These are phyloP conservation scores for Trissoscelio sp. DNA, from an alignment of 2,888 invertebrate species.

Conservation along the genomic window DNA sequence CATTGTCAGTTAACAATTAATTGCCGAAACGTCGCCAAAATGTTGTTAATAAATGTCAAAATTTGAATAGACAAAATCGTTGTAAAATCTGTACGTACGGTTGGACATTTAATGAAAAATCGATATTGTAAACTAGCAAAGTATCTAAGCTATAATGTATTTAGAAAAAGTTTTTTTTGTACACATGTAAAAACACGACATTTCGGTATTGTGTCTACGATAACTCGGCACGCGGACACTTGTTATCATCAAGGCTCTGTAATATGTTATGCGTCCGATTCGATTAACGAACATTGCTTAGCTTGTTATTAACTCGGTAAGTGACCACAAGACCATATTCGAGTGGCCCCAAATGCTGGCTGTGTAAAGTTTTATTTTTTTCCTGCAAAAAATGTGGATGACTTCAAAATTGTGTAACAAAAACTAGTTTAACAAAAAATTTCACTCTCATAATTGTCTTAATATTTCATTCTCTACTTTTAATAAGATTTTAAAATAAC, in stretches of 20 bases:
- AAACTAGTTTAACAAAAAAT: no score
- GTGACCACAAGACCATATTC: constrained; percentile 72
- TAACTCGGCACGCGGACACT: constrained; percentile 67
- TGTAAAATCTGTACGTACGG: constrained; percentile 35
- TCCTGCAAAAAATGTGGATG: constrained; percentile 21
- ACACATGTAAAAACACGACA: constrained; percentile 71
- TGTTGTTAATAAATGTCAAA: no score
- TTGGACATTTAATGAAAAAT: constrained; percentile 41
- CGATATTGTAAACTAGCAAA: constrained; percentile 46
- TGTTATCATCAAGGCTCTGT: constrained; percentile 73
- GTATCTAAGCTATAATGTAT: constrained; percentile 49
- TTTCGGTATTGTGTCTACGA: constrained; percentile 49
- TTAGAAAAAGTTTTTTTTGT: constrained; percentile 68
- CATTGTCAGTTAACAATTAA: background rate
- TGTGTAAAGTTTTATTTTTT: constrained; percentile 46
- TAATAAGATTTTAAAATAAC: background rate
- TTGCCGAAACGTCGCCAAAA: background rate
- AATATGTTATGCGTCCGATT: constrained; percentile 74
- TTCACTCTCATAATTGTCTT: no score
- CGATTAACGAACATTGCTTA: constrained; percentile 74
- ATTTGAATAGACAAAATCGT: constrained; percentile 20
- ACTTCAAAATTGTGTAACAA: no score
- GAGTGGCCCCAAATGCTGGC: constrained; percentile 73
- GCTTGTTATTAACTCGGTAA: constrained; percentile 69
- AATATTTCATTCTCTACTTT: background rate